A percentile compares a stretch with the other conserved stretches of the same genome.
Evolutionary conservation across 2,797 vertebrate species (phyloP).

Genomic region (Sandelia bainsii): DNA sequence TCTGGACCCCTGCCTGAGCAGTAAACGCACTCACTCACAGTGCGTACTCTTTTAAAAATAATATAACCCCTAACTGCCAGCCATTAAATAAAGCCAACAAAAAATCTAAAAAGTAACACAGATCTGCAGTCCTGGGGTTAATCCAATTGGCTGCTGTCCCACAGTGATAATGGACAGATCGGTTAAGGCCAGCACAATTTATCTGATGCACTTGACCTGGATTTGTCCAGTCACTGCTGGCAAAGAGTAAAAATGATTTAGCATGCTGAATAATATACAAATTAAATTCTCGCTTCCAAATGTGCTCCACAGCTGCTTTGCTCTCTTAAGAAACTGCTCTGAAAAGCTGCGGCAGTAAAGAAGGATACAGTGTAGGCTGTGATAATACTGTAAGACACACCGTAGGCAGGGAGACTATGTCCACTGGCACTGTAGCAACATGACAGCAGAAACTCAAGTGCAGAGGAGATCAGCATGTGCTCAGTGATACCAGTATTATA

Average conservation of each 20-base stretch:
- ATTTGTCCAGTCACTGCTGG: constrained; percentile 22
- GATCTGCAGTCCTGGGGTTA: constrained; percentile 16
- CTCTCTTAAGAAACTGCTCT: constrained; percentile 13
- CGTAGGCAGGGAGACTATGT: background rate
- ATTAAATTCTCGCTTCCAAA: constrained; percentile 15
- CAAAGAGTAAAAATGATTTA: background rate
- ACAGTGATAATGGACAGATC: constrained; percentile 24
- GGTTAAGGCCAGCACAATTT: constrained; percentile 34
- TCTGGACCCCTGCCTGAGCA: constrained; percentile 74
- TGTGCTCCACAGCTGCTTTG: constrained; percentile 16
- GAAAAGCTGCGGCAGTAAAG: background rate
- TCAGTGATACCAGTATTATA: constrained; percentile 6
- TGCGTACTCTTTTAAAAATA: constrained; percentile 44
- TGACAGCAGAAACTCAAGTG: constrained; percentile 13
- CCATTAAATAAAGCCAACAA: constrained; percentile 18
- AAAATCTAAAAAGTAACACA: constrained; percentile 19
- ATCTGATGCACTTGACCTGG: constrained; percentile 39
- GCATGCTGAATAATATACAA: constrained; percentile 33
- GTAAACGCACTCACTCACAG: constrained; percentile 38
- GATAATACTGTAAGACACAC: constrained; percentile 1
- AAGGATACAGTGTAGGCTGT: background rate
- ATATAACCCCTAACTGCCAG: constrained; percentile 15
- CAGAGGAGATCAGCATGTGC: constrained; percentile 21
- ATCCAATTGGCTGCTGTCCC: constrained; percentile 27
- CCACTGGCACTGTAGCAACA: background rate